These are phyloP conservation scores for Apomyelois bistriatella DNA, from an alignment of 2,888 invertebrate species.

Conservation along the genomic window DNA sequence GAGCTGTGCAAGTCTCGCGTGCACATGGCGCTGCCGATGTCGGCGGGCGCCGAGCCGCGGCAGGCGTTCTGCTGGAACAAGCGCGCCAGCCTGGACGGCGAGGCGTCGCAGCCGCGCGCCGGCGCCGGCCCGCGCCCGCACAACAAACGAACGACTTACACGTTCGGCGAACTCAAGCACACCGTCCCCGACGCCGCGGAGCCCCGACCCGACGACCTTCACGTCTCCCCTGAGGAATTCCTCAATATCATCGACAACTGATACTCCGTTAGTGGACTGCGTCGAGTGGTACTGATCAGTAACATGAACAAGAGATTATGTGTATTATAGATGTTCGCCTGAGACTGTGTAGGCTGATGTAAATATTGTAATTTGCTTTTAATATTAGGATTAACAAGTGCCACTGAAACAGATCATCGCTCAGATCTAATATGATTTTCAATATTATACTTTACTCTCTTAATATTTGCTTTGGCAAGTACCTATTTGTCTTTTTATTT, in stretches of 20 bases:
- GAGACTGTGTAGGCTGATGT: constrained; percentile 60
- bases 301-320: constrained; percentile 49
- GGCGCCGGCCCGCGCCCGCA: constrained; percentile 29
- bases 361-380: constrained; percentile 78
- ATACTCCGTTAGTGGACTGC: constrained; percentile 30
- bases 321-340: constrained; percentile 59
- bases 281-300: constrained; percentile 16
- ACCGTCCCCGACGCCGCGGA: constrained; percentile 57
- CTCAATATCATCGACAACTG: constrained; percentile 65
- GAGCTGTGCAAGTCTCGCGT: constrained; percentile 57
- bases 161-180: constrained; percentile 73
- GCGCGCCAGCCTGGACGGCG: constrained; percentile 55
- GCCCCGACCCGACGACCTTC: constrained; percentile 40
- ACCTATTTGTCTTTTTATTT: background rate
- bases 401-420: constrained; percentile 77
- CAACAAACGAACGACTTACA: constrained; percentile 49
- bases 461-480: background rate
- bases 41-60: constrained; percentile 70
- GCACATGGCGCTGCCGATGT: constrained; percentile 69
- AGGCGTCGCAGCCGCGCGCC: constrained; percentile 35
- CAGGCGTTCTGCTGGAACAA: constrained; percentile 59
- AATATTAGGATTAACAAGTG: constrained; percentile 61
- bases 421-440: constrained; percentile 34
- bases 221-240: constrained; percentile 62
- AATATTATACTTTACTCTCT: background rate